Base-by-base conservation (phyloP, 2,888 invertebrate genomes). In the Ochropleura leucogaster region DNA sequence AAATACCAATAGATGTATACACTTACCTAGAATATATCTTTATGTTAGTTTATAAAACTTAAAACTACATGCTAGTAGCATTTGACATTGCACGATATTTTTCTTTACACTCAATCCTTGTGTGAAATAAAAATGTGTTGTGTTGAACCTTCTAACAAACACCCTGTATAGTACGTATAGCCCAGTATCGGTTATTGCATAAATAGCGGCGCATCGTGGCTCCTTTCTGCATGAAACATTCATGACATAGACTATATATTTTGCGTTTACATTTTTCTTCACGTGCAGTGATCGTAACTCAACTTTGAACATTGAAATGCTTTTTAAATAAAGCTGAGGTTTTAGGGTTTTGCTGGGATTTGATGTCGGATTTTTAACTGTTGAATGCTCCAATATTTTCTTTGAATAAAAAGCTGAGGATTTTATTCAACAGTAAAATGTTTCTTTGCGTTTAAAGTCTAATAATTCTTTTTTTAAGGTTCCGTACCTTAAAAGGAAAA, bases 191-290 rank as follows among this genome's bases (percentile, higher is more conserved):
- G 85, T 85, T 87, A 87, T 85, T 82, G 84, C 83, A 88, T 85
- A 86, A 85, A 86, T 79, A 84, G 80, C 75, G 47, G 77, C 72
- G 83, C 79, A 74, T 82, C 77, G 72, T 79, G 70, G 78, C 80
- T 85, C 68, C 79, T 74, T 81, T 77, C 68, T 70, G 69, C 69
- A 88, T 88, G 84, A 88, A 88, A 88, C 84, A 88, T 88, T 88
- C 88, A 89, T 88, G 80, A 86, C 65, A 18, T 53, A 60, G 57
- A 78, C 74, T 71, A n/a, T 62, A 70, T 70, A 85, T 78, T 81
- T 77, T 83, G 80, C 10, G 68, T 77, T 53, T 79, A 84, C 77
- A 81, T 84, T 71, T 66, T 64, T 77, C 74, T 79, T 71, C 77
- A 74, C 69, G 72, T 79, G 75, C 67, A 73, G 59, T 80, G 72